Conservation (phyloP, 1,140 invertebrate genomes). For the Metopolophium dirhodum region DNA sequence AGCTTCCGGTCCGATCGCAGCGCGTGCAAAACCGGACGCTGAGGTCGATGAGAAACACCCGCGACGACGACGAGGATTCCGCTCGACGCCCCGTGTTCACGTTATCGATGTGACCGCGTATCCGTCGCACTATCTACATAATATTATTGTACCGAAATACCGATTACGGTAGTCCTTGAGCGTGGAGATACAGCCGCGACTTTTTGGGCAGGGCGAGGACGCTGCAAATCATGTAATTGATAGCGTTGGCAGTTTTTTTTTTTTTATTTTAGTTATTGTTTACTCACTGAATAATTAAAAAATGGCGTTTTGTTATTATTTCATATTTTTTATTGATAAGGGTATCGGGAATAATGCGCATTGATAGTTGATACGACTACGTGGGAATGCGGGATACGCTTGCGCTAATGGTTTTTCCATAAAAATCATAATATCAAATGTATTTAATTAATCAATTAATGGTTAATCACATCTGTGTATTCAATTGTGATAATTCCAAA, state of each 20-base stretch:
- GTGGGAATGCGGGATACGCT: neutral
- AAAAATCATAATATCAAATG: no score
- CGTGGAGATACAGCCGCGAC: neutral
- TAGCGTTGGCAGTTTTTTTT: neutral
- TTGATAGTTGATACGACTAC: constrained; percentile 5
- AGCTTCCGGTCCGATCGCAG: neutral
- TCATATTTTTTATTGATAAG: constrained; percentile 10
- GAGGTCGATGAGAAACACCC: neutral
- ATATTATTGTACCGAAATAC: neutral
- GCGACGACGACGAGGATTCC: neutral
- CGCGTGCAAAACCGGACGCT: neutral
- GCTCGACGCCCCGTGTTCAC: neutral
- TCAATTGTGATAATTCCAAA: no score
- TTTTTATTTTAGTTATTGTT: neutral
- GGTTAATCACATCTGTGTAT: no score
- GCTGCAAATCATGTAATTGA: neutral
- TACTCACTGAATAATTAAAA: neutral
- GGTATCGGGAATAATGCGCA: neutral
- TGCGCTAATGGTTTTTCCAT: neutral
- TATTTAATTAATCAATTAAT: no score
- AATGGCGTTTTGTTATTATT: neutral
- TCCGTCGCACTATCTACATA: neutral
- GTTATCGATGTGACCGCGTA: neutral
- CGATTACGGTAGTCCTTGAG: neutral
- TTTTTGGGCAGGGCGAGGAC: neutral